Percentiles rank a stretch among this genome's conserved stretches.
Evolutionary conservation across 30 jellyfish, hydroid and myxozoan genomes (phyloP).

Genomic region (Cassiopea andromeda): DNA sequence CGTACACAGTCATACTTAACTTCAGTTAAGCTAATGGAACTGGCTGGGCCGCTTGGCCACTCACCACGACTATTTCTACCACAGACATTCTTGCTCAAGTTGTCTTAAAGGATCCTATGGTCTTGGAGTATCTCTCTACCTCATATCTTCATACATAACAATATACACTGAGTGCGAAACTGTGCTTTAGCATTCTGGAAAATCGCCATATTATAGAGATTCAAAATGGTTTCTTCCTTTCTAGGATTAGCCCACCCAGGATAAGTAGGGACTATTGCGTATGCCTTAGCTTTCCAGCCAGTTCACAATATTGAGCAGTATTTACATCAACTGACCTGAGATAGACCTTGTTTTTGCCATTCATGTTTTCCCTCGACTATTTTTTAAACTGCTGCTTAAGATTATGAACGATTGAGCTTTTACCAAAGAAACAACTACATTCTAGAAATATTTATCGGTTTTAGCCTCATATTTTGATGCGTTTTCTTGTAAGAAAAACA

Average conservation of each 20-base stretch:
- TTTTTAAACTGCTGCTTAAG: neutral
- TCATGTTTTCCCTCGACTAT: neutral
- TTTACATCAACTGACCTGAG: neutral
- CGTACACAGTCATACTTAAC: too few relatives aligned
- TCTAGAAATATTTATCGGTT: neutral
- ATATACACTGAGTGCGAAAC: too few relatives aligned
- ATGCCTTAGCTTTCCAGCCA: neutral
- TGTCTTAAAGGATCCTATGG: too few relatives aligned
- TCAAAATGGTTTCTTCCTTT: neutral
- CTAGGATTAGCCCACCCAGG: neutral
- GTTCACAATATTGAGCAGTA: neutral
- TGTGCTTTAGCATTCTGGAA: too few relatives aligned
- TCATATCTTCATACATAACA: too few relatives aligned
- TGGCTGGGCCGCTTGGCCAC: too few relatives aligned
- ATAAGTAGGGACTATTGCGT: neutral
- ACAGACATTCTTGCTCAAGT: too few relatives aligned
- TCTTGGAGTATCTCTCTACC: too few relatives aligned
- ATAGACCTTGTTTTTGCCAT: neutral
- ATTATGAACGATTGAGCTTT: neutral
- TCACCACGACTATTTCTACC: too few relatives aligned
- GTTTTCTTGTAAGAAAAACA: neutral
- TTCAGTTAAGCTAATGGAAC: too few relatives aligned
- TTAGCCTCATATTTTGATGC: neutral
- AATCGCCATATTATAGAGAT: too few relatives aligned
- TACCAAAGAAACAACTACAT: neutral